A percentile compares a stretch with the other conserved stretches of the same genome.
phyloP scores from a whole-genome alignment of 2,113 vertebrate genomes.

The Lepus timidus region DNA sequence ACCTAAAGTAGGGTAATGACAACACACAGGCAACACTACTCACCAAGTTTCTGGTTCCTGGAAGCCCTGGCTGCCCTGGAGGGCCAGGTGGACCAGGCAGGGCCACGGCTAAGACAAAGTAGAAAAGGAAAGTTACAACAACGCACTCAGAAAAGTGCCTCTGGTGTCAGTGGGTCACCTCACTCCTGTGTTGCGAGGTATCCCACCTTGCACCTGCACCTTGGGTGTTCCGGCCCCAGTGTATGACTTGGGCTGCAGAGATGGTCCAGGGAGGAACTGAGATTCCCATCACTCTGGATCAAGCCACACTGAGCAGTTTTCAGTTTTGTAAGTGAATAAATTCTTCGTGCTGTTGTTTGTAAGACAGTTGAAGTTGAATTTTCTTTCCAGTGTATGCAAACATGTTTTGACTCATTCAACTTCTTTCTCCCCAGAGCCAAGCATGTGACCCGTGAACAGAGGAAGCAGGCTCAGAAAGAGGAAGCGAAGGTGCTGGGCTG shows the following conservation, averaged over 20 bases:
- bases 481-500: not conserved
- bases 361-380: not conserved
- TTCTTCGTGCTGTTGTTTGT: not conserved
- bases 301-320: not conserved
- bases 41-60: slow-evolving; percentile 90
- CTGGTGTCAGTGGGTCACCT: not conserved
- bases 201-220: not conserved
- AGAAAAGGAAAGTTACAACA: slow-evolving; percentile 53
- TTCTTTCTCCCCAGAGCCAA: slow-evolving; percentile 11
- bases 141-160: not conserved
- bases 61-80: slow-evolving; percentile 92
- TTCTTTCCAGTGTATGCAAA: slow-evolving; percentile 56
- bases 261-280: not conserved
- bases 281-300: not conserved
- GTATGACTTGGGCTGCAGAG: not conserved
- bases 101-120: slow-evolving; percentile 87
- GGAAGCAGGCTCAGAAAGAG: slow-evolving; percentile 32
- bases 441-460: slow-evolving; percentile 40
- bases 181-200: accelerated
- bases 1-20: not conserved
- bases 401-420: not conserved
- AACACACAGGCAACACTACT: slow-evolving; percentile 70
- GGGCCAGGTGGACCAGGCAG: slow-evolving; percentile 94
- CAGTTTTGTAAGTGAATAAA: not conserved
- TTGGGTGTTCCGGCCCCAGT: not conserved